Evolutionary conservation across 2,113 vertebrate genomes (phyloP).

Genomic region (Embiotoca jacksoni): DNA sequence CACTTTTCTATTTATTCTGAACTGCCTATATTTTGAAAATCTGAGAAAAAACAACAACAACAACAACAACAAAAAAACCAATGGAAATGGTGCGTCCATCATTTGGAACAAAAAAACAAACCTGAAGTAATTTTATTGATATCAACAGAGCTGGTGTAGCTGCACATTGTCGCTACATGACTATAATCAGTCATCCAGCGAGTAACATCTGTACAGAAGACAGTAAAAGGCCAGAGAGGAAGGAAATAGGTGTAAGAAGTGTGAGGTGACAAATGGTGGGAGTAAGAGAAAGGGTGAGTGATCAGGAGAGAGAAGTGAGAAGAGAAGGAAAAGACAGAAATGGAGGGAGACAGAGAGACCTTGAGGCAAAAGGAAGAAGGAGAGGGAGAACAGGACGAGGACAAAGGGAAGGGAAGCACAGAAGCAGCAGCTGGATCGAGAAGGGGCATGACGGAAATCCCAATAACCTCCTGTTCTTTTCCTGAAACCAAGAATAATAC

Average conservation of each 20-base stretch:
- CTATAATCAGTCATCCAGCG: conserved; percentile 21
- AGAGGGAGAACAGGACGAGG: conserved; percentile 27
- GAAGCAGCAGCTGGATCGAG: conserved; percentile 61
- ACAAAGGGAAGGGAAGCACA: conserved; percentile 52
- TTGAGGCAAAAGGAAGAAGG: conserved; percentile 23
- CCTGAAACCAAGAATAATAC: conserved; percentile 59
- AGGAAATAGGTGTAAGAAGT: conserved; percentile 8
- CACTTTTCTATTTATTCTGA: too few relatives aligned
- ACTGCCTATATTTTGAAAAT: not conserved
- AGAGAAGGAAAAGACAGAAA: not conserved
- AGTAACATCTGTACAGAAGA: conserved; percentile 31
- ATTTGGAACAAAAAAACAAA: not conserved
- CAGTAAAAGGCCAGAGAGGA: conserved; percentile 11
- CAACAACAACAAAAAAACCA: not conserved
- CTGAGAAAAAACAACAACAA: too few relatives aligned
- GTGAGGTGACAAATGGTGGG: not conserved
- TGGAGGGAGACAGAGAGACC: conserved; percentile 23
- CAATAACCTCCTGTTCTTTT: conserved; percentile 69
- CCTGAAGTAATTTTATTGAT: conserved; percentile 11
- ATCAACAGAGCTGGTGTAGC: not conserved
- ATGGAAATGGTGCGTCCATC: not conserved
- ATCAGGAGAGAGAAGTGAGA: conserved; percentile 41
- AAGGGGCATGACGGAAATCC: conserved; percentile 71
- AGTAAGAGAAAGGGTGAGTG: not conserved
- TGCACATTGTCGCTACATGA: not conserved